Percentiles rank a stretch among this genome's conserved stretches.
phyloP scores from a whole-genome alignment of 1,140 invertebrate genomes.

The Drosophila guanche region DNA sequence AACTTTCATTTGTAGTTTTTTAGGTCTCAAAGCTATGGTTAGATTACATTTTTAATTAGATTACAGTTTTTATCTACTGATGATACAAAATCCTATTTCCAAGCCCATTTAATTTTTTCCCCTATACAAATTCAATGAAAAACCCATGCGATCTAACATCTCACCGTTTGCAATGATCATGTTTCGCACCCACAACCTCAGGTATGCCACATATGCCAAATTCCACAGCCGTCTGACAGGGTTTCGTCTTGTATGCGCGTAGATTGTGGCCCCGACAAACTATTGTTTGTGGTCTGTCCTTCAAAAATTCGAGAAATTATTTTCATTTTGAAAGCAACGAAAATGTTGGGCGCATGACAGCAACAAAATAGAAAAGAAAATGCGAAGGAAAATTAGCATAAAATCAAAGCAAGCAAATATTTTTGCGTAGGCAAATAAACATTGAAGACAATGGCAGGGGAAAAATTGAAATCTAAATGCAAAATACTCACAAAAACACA shows the following conservation, averaged over 20 bases:
- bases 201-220: conserved; percentile 28
- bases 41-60: too few species aligned
- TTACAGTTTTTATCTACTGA: too few species aligned
- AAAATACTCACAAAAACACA: conserved; percentile 57
- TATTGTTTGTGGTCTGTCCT: conserved; percentile 71
- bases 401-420: conserved; percentile 48
- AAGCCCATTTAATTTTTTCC: not conserved
- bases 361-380: conserved; percentile 40
- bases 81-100: too few species aligned
- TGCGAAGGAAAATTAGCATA: conserved; percentile 22
- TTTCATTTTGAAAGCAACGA: conserved; percentile 42
- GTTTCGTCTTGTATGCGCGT: conserved; percentile 33
- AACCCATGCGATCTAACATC: conserved; percentile 3
- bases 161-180: conserved; percentile 32
- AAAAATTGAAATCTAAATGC: conserved; percentile 76
- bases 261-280: conserved; percentile 30
- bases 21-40: too few species aligned
- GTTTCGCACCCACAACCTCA: conserved; percentile 63
- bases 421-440: conserved; percentile 64
- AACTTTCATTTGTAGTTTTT: too few species aligned
- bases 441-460: conserved; percentile 61
- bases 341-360: conserved; percentile 70
- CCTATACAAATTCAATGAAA: not conserved
- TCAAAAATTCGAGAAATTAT: conserved; percentile 57
- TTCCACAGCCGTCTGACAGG: conserved; percentile 24